Base-by-base conservation (phyloP, 2,113 vertebrate genomes). In the Malurus melanocephalus region DNA sequence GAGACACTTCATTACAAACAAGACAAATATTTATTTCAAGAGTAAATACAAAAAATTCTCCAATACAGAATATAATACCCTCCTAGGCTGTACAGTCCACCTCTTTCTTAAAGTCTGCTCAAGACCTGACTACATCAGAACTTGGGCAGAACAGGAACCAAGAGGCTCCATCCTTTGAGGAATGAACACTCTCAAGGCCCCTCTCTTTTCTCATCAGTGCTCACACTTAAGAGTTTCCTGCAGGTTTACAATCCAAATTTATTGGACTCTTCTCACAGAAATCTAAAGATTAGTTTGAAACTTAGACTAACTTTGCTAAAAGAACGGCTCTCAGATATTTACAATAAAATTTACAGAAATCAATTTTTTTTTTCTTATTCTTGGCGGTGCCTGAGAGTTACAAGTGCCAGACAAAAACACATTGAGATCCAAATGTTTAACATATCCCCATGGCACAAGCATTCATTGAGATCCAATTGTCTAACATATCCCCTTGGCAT, bases 1-100 rank as follows among this genome's bases (percentile, higher is more conserved):
- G 53, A 69, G 49, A 84, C 22, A 33, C 13, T 80, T 78, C 13
- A 28, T 65, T 86, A 92, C 32, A 90, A 95, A 95, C 14, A 75
- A 53, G 38, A 42, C 46, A 68, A 61, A 76, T 32, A 84, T 95
- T 95, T 95, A 95, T 94, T 95, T 92, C 69, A 80, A 90, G 74
- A 85, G 90, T 81, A 90, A 92, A 93, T 72, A 86, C 19, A 88
- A 92, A 74, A 76, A 52, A 51, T 45, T 30, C 59, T 92, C 65
- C 13, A 40, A 22, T 40, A 84, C 8, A 46, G 42, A 75, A 56
- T 60, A 83, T 60, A 64, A 72, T 53, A 26, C 57, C 65, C 22
- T 86, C 22, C 28, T 49, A 75, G 28, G 11, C 21, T 68, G 7
- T 62, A 85, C 35, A 72, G 82, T 27, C 24, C 15, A 64, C 9